Conservation (phyloP, 2,888 invertebrate species). For the Melanchra persicariae region DNA sequence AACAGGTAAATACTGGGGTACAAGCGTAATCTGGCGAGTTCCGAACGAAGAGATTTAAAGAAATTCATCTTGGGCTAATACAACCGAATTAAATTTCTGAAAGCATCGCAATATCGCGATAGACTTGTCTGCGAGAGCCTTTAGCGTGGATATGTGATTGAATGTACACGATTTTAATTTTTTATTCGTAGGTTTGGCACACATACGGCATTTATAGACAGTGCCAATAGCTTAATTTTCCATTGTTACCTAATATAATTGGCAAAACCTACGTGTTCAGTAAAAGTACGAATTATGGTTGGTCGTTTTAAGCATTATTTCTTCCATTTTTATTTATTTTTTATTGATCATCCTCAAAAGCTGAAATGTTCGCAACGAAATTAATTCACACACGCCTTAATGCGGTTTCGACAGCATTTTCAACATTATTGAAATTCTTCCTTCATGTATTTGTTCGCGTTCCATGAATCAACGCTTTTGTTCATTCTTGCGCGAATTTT, state of each 20-base stretch:
- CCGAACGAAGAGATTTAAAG: slow-evolving; percentile 83
- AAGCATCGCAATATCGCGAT: too few relatives aligned
- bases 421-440: slow-evolving; percentile 24
- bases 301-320: too few relatives aligned
- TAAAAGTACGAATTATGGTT: neutral
- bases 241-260: neutral
- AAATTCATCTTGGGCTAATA: too few relatives aligned
- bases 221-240: neutral
- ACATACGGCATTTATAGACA: neutral
- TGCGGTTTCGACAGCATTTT: slow-evolving; percentile 1
- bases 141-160: too few relatives aligned
- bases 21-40: slow-evolving; percentile 89
- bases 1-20: slow-evolving; percentile 93
- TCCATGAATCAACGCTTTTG: slow-evolving; percentile 1
- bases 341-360: neutral
- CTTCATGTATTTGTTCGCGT: slow-evolving; percentile 4
- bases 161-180: too few relatives aligned
- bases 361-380: neutral
- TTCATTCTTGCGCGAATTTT: slow-evolving; percentile 6
- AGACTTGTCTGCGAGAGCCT: too few relatives aligned
- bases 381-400: neutral
- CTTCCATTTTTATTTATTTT: neutral
- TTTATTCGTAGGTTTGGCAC: neutral
- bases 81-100: too few relatives aligned
- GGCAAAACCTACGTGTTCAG: neutral